Evolutionary conservation across 2,888 invertebrate species (phyloP).

Genomic region (Erynnis tages): DNA sequence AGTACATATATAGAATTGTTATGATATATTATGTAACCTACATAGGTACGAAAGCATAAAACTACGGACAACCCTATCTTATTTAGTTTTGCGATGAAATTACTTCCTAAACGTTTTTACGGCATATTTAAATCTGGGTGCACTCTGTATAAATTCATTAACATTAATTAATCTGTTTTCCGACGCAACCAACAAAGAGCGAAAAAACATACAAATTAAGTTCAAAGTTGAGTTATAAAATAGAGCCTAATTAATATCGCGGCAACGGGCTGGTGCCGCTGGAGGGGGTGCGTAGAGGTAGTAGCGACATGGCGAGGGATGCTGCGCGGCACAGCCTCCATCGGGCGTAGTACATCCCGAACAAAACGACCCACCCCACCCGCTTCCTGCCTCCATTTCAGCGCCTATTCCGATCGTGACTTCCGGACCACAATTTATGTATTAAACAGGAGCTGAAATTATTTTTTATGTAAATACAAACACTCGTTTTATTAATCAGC

Average conservation of each 20-base stretch:
- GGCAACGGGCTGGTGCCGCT: constrained; percentile 18
- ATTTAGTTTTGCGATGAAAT: too few relatives aligned
- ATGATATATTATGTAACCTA: too few relatives aligned
- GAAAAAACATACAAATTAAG: constrained; percentile 23
- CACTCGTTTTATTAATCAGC: constrained; percentile 21
- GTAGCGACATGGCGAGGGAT: constrained; percentile 67
- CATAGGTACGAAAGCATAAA: too few relatives aligned
- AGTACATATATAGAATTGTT: too few relatives aligned
- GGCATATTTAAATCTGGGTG: constrained; percentile 14
- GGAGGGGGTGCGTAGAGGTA: constrained; percentile 30
- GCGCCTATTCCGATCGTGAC: constrained; percentile 17
- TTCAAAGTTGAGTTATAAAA: constrained; percentile 20
- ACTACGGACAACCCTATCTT: too few relatives aligned
- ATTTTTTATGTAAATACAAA: constrained; percentile 26
- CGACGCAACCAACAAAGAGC: constrained; percentile 10
- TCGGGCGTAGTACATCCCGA: constrained; percentile 69
- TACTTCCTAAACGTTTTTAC: neutral
- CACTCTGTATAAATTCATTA: constrained; percentile 5
- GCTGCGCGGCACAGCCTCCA: constrained; percentile 74
- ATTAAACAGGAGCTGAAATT: constrained; percentile 60
- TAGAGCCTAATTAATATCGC: constrained; percentile 26
- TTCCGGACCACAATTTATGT: constrained; percentile 45
- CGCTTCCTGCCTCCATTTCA: constrained; percentile 46
- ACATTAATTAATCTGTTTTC: constrained; percentile 22
- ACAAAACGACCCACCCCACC: constrained; percentile 73